Percentiles rank a stretch among this genome's conserved stretches.
Conservation (phyloP, 2,888 invertebrate genomes). For the Cantharis flavilabris region DNA sequence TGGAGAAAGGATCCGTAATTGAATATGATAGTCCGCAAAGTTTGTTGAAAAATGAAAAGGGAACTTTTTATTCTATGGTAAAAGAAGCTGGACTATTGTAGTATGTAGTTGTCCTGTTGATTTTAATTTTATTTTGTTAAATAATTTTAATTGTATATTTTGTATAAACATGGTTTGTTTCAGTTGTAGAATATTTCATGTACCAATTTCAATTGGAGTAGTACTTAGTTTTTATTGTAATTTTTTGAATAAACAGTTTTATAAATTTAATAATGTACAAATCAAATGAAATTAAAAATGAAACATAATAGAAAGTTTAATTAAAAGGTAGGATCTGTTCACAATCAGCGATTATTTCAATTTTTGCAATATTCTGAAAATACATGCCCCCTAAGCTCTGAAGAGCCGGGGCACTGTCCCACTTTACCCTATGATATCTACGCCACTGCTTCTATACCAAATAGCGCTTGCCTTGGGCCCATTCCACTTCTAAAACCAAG, state of each 20-base stretch:
- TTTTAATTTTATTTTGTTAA: neutral
- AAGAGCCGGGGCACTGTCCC: no score
- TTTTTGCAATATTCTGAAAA: no score
- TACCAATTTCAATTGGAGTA: neutral
- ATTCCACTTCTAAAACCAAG: no score
- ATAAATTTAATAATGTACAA: neutral
- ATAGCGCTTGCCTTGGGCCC: no score
- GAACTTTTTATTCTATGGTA: conserved; percentile 68
- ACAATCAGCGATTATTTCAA: no score
- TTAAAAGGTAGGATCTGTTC: no score
- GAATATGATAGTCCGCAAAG: conserved; percentile 77
- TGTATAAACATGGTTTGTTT: neutral
- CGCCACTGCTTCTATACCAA: no score
- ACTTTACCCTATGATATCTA: no score
- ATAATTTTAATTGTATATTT: neutral
- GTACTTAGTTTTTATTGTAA: neutral
- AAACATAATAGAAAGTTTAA: no score
- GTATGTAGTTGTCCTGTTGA: neutral
- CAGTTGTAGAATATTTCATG: neutral
- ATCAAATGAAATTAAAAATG: no score
- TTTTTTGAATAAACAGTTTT: neutral
- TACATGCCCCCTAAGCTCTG: no score
- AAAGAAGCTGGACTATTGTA: conserved; percentile 70
- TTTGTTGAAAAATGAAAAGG: conserved; percentile 62
- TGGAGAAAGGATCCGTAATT: conserved; percentile 73